Evolutionary conservation across 2,113 vertebrate genomes (phyloP).

Genomic region (Labeo rohita): DNA sequence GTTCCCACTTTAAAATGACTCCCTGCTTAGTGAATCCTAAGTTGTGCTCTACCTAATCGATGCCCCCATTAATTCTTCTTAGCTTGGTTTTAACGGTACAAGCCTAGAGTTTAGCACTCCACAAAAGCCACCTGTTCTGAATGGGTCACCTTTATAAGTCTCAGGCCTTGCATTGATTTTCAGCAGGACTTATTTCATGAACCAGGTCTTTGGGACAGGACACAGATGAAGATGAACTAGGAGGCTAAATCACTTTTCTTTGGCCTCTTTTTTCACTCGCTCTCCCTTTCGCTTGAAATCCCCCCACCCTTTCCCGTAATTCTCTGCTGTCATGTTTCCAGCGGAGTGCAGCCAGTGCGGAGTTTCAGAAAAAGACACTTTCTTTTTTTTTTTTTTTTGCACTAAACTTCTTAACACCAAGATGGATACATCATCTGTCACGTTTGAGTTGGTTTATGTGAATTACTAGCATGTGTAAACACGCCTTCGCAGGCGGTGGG

Average conservation of each 20-base stretch:
- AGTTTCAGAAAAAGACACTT: conserved; percentile 38
- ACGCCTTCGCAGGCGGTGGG: not conserved
- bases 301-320: conserved; percentile 48
- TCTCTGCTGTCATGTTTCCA: conserved; percentile 24
- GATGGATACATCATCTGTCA: conserved; percentile 31
- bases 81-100: conserved; percentile 74
- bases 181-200: conserved; percentile 83
- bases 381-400: not conserved
- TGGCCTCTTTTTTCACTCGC: conserved; percentile 62
- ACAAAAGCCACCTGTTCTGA: conserved; percentile 76
- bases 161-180: conserved; percentile 80
- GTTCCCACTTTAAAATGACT: conserved; percentile 74
- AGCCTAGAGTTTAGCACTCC: conserved; percentile 72
- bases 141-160: conserved; percentile 80
- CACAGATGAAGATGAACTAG: conserved; percentile 84
- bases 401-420: conserved; percentile 5
- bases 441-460: conserved; percentile 22
- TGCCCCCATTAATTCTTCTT: conserved; percentile 81
- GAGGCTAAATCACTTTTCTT: conserved; percentile 75
- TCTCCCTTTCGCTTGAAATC: conserved; percentile 43
- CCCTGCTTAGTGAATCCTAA: conserved; percentile 77
- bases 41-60: conserved; percentile 78
- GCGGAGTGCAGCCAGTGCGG: conserved; percentile 49
- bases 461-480: conserved; percentile 21
- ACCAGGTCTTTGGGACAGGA: conserved; percentile 75